Base-by-base conservation (phyloP, 2,113 vertebrate species). In the Daubentonia madagascariensis region DNA sequence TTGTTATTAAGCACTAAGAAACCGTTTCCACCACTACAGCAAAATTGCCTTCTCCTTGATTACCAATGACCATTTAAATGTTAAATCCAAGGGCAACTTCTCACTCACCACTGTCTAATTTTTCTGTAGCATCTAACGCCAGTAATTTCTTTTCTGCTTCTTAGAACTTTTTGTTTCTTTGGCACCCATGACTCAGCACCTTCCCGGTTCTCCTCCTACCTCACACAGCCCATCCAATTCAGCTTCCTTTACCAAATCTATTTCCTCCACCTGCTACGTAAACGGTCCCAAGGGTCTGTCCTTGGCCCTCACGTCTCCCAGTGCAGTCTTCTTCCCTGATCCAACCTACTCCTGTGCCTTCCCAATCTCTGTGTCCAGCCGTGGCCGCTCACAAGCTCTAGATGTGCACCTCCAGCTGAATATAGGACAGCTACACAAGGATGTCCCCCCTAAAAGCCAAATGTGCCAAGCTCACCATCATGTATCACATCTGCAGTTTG, bases 211-310 rank as follows among this genome's bases (percentile, higher is more conserved):
- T 70, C 57, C 48, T 83, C 65, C 92, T 50, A 57, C 52, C 67
- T 92, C 73, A 95, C 73, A 95, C 7, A 59, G 54, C 50, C 23
- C 61, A 18, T 50, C 90, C 52, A 81, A 50, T 76, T 92, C 85
- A 91, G 63, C 81, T 95, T 97, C 94, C 93, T 97, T 76, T 80
- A 94, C 57, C 75, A 96, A 94, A 80, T 79, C 57, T 13, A 76
- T 80, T 95, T 95, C 93, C 65, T 95, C 85, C 45, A 63, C 17
- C 40, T 57, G 59, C 65, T 75, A 70, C 2, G 65, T 73, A 87
- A 94, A 97, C 3, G 20, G 68, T 52, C 45, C 35, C 45, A 40
- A 68, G 40, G 5, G 73, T 96, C 68, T 73, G 11, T 72, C 79
- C 86, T 79, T 23, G n/a, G 78, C 89, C 35, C 78, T 92, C 30